Base-by-base conservation (phyloP, 2,113 vertebrate species). In the Oncorhynchus keta region DNA sequence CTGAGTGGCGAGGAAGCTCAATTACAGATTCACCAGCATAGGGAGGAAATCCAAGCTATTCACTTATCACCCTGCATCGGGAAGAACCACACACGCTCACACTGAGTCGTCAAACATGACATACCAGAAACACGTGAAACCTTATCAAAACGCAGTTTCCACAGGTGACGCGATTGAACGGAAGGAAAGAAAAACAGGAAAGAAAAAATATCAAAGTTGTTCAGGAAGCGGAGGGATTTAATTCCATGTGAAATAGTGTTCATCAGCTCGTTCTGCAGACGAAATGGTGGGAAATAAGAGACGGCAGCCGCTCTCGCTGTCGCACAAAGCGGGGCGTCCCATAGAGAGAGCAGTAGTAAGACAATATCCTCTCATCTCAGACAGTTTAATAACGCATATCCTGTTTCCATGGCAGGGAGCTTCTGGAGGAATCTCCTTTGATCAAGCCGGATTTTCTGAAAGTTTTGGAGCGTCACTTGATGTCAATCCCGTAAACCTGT, bases 201-300 rank as follows among this genome's bases (percentile, higher is more conserved):
- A 75, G 14, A 61, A 77, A 61, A 77, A 75, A 79, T 68, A 83
- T 80, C 65, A 84, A 70, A 84, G 72, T 57, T 69, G 74, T 77
- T 69, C 24, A 79, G 64, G 75, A 59, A 71, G 71, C 67, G 49
- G 62, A 74, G 57, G 24, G 30, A 74, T 83, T 80, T 82, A 62
- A 61, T 83, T 76, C 83, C 20, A 73, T 51, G 61, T 59, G 64
- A 78, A 85, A 82, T 64, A 49, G 70, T 75, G 81, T 89, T 89
- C 78, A 77, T 86, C 84, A 74, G 22, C 30, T 57, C 64, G 22
- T 83, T 85, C 75, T 79, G 67, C 83, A 80, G 78, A 78, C 83
- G 84, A 86, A 85, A 87, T 49, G 11, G 51, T 73, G 78, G 68
- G 81, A 81, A 87, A 88, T 81, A 69, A 89, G 68, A 86, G 39